These are phyloP conservation scores for Chesias legatella DNA, from an alignment of 2,888 invertebrate species.

Conservation along the genomic window DNA sequence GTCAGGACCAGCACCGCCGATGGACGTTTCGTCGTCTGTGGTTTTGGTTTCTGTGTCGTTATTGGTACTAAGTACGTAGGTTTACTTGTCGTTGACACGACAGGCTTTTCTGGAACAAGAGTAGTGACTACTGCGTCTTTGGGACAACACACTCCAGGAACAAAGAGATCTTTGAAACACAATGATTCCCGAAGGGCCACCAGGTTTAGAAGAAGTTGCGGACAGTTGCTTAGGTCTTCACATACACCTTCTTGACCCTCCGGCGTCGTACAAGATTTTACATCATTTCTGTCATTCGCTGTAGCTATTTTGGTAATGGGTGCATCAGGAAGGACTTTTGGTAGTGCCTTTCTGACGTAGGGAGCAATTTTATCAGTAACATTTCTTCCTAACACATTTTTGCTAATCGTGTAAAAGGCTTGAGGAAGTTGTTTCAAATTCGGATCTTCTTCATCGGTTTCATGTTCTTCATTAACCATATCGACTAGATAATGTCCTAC, in stretches of 20 bases:
- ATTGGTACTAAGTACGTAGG: slow-evolving; percentile 69
- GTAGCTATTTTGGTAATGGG: slow-evolving; percentile 68
- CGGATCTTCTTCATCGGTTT: slow-evolving; percentile 65
- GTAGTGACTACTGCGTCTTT: slow-evolving; percentile 62
- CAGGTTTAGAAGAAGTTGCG: slow-evolving; percentile 89
- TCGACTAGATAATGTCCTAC: slow-evolving; percentile 92
- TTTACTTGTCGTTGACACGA: slow-evolving; percentile 57
- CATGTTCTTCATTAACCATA: slow-evolving; percentile 81
- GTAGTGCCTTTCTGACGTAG: slow-evolving; percentile 77
- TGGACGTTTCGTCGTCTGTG: slow-evolving; percentile 42
- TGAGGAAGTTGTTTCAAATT: slow-evolving; percentile 80
- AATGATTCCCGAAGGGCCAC: slow-evolving; percentile 91
- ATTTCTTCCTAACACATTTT: slow-evolving; percentile 87
- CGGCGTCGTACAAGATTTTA: slow-evolving; percentile 88
- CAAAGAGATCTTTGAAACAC: slow-evolving; percentile 94
- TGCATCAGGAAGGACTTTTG: slow-evolving; percentile 65
- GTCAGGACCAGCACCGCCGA: slow-evolving; percentile 51
- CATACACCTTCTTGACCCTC: slow-evolving; percentile 90
- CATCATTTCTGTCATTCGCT: slow-evolving; percentile 73
- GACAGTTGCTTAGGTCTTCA: slow-evolving; percentile 93
- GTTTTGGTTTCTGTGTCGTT: slow-evolving; percentile 56
- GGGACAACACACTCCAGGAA: slow-evolving; percentile 96
- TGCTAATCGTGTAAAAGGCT: slow-evolving; percentile 89
- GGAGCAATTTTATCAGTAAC: slow-evolving; percentile 91
- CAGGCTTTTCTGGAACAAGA: slow-evolving; percentile 52